phyloP scores from a whole-genome alignment of 2,113 vertebrate genomes.

The Aleadryas rufinucha region DNA sequence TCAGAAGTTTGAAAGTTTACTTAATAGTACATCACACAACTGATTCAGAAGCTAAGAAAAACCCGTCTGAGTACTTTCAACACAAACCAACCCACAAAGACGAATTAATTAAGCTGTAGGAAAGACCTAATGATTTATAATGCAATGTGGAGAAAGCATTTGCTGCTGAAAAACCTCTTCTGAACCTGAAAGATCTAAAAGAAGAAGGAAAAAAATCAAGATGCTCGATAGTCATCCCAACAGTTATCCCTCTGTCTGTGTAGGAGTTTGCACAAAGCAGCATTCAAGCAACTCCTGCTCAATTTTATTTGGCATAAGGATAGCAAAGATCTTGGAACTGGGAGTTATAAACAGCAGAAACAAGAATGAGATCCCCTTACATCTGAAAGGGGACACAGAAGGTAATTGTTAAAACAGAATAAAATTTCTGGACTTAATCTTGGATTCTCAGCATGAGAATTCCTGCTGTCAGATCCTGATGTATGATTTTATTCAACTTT shows the following conservation, averaged over 20 bases:
- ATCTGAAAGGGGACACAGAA: conserved; percentile 23
- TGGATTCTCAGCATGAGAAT: conserved; percentile 43
- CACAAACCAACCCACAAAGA: neutral
- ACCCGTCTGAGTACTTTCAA: neutral
- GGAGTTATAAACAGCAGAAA: conserved; percentile 4
- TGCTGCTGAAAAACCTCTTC: neutral
- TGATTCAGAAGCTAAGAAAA: neutral
- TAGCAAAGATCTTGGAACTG: neutral
- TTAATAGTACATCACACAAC: neutral
- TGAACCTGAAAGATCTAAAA: neutral
- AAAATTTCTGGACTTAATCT: conserved; percentile 45
- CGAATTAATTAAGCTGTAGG: neutral
- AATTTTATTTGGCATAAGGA: neutral
- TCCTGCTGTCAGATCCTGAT: conserved; percentile 46
- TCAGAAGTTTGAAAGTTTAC: neutral
- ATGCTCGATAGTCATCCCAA: neutral
- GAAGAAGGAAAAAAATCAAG: neutral
- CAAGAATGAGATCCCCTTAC: conserved; percentile 18
- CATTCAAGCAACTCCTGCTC: neutral
- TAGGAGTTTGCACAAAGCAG: neutral
- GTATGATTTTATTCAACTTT: conserved; percentile 56
- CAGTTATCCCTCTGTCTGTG: neutral
- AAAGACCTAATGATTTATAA: neutral
- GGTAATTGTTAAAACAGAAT: conserved; percentile 41
- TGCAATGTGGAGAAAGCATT: neutral